Conservation (phyloP, 2,113 vertebrate species). For the Eonycteris spelaea region DNA sequence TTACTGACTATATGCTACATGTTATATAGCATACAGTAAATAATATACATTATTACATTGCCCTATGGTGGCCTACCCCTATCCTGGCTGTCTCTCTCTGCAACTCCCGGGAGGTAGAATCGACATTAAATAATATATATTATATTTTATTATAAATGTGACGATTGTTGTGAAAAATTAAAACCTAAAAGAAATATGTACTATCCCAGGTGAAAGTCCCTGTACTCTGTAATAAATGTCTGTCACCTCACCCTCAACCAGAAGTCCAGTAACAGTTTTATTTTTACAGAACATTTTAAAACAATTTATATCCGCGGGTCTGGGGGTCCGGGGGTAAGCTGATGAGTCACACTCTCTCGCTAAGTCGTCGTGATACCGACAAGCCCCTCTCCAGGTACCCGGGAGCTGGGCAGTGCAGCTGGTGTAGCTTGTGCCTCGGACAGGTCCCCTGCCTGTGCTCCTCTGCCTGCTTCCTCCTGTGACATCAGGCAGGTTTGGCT, state of each 20-base stretch:
- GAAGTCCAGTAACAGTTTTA: not conserved
- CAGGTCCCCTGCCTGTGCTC: too few species aligned
- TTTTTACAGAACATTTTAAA: not conserved
- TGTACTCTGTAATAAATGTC: not conserved
- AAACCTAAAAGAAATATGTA: not conserved
- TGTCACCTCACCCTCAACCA: not conserved
- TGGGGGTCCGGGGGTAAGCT: not conserved
- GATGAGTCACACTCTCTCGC: too few species aligned
- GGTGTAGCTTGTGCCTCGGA: too few species aligned
- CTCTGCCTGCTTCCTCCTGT: not conserved
- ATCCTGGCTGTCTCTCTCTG: too few species aligned
- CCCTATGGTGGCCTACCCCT: not conserved
- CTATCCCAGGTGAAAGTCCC: not conserved
- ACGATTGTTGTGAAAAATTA: not conserved
- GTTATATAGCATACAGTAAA: not conserved
- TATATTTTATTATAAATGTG: not conserved
- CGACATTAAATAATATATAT: not conserved
- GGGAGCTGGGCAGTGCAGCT: too few species aligned
- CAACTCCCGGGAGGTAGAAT: not conserved
- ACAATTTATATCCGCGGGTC: not conserved
- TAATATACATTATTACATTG: not conserved
- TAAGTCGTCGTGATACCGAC: fast-evolving
- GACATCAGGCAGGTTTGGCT: not conserved
- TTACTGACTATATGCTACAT: not conserved
- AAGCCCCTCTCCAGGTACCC: not conserved